Base-by-base conservation (phyloP, 2,797 vertebrate genomes). In the Moxostoma hubbsi region DNA sequence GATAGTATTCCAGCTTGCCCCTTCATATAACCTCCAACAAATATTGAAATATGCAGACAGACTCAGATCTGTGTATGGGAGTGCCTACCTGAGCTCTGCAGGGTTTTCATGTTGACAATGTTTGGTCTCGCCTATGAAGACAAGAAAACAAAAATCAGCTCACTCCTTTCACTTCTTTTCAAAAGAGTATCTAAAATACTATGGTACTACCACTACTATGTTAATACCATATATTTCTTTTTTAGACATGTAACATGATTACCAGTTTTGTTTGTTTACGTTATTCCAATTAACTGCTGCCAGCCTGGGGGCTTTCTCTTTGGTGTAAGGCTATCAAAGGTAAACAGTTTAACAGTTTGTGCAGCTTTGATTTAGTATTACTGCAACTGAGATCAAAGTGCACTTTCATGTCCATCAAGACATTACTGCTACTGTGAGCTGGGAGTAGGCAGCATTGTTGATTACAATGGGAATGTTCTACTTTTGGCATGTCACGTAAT, bases 41-140 rank as follows among this genome's bases (percentile, higher is more conserved):
- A 69, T 36, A 24, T 9, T n/a, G n/a, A 43, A 50, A 50, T 15
- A 51, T 16, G 46, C 5, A 16, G 54, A 53, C 5, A 16, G 54
- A 24, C n/a, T 63, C 6, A 16, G 13, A n/a, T 58, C 18, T 43
- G 15, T n/a, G 55, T 12, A 63, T 24, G 45, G 4, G 36, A 51
- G 7, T 49, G 74, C 73, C 36, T 83, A 89, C 87, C 88, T 82
- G 86, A 82, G 85, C 80, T 88, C 81, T 88, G 85, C 18, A 88
- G 61, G 49, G 83, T 79, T 63, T 88, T 86, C 54, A 81, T 65
- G 77, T 81, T 71, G 62, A 72, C 83, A 81, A 80, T 67, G 24
- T 81, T 80, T n/a, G 59, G 80, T 73, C 81, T 15, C 66, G 73
- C 84, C 88, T 89, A 75, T 59, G 9, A 81, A 80, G 54, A 83